These are phyloP conservation scores for Zeuzera pyrina DNA, from an alignment of 2,888 invertebrate genomes.

Conservation along the genomic window DNA sequence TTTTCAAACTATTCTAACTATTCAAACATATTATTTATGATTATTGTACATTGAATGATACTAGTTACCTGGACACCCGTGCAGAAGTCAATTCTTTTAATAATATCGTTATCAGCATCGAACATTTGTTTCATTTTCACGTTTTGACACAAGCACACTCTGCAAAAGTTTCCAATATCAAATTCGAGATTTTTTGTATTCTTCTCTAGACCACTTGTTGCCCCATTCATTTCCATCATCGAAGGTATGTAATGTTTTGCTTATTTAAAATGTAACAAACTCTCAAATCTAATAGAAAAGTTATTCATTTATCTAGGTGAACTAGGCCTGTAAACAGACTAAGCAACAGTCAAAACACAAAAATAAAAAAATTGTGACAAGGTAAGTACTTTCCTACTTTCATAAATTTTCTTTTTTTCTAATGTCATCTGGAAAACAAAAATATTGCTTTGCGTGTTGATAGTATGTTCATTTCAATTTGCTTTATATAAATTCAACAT, in stretches of 20 bases:
- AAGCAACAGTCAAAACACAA: too few species aligned
- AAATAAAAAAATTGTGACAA: too few species aligned
- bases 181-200: not conserved
- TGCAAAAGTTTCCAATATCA: constrained; percentile 21
- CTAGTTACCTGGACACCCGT: constrained; percentile 36
- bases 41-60: not conserved
- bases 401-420: too few species aligned
- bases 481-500: too few species aligned
- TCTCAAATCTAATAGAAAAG: not conserved
- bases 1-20: too few species aligned
- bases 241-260: not conserved
- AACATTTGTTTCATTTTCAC: constrained; percentile 27
- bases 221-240: not conserved
- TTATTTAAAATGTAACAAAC: not conserved
- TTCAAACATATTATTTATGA: too few species aligned
- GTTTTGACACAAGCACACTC: constrained; percentile 29
- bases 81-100: constrained; percentile 32
- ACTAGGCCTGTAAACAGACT: too few species aligned
- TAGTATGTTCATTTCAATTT: too few species aligned
- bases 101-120: constrained; percentile 17
- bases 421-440: too few species aligned
- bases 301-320: too few species aligned
- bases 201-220: not conserved
- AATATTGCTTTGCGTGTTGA: too few species aligned
- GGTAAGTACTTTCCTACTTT: too few species aligned